phyloP scores from a whole-genome alignment of 2,797 vertebrate species.

The Amblyopsis hoosieri region DNA sequence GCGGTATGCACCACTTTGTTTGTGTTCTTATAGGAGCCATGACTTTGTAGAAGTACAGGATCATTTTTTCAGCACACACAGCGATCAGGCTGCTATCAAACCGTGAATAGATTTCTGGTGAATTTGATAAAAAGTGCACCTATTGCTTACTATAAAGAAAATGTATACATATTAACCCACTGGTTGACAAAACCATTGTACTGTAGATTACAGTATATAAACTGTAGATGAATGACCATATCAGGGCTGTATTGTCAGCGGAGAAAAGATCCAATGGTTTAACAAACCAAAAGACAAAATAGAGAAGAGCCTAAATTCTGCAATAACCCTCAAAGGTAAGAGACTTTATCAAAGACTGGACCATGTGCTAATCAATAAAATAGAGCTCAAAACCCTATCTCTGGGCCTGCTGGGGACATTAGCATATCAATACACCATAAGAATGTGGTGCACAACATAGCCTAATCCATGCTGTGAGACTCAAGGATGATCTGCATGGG shows the following conservation, averaged over 20 bases:
- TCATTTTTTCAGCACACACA: too few species aligned
- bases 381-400: neutral
- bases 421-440: slow-evolving; percentile 11
- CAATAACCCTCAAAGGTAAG: neutral
- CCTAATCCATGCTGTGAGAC: slow-evolving; percentile 51
- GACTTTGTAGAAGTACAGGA: too few species aligned
- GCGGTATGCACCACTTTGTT: too few species aligned
- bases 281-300: neutral
- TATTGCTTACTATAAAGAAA: neutral
- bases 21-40: too few species aligned
- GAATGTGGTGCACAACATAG: slow-evolving; percentile 36
- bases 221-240: slow-evolving; percentile 8
- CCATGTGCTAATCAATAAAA: neutral
- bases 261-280: neutral
- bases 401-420: slow-evolving; percentile 3
- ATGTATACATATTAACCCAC: slow-evolving; percentile 37
- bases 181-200: slow-evolving; percentile 21
- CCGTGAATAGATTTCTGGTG: too few species aligned
- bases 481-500: slow-evolving; percentile 30
- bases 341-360: neutral
- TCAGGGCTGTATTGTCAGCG: neutral
- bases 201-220: slow-evolving; percentile 1
- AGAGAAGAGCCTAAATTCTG: neutral
- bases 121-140: too few species aligned
- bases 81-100: too few species aligned